A percentile compares a stretch with the other conserved stretches of the same genome.
Evolutionary conservation across 1,140 invertebrate species (phyloP).

Genomic region (Aphaenogaster ashmeadi): DNA sequence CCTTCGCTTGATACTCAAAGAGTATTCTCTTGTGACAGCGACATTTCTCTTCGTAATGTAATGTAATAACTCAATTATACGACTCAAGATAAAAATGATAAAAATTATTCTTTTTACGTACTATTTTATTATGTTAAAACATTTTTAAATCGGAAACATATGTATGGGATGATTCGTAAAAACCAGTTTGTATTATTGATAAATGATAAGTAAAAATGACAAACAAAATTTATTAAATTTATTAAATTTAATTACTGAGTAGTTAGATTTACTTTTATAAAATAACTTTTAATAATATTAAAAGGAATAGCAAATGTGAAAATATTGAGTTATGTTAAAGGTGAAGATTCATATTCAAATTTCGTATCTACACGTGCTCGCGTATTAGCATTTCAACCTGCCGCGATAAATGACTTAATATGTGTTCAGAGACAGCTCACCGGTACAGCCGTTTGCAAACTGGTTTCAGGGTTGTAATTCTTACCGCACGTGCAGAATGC

Average conservation of each 20-base stretch:
- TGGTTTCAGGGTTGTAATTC: slow-evolving; percentile 1
- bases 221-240: background rate
- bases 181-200: background rate
- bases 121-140: background rate
- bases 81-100: slow-evolving; percentile 5
- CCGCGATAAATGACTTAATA: background rate
- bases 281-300: background rate
- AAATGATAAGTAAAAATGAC: background rate
- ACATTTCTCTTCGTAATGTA: background rate
- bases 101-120: background rate
- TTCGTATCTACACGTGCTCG: background rate
- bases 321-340: background rate
- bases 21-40: background rate
- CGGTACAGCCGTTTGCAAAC: background rate
- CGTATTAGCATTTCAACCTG: background rate
- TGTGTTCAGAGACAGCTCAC: background rate
- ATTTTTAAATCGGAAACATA: background rate
- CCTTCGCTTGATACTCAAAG: background rate
- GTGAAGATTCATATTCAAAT: background rate
- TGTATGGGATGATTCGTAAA: background rate
- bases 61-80: slow-evolving; percentile 7
- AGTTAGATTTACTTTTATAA: background rate
- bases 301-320: background rate
- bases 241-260: background rate
- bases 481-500: background rate